Conservation (phyloP, 2,113 vertebrate species). For the Triplophysa rosa region DNA sequence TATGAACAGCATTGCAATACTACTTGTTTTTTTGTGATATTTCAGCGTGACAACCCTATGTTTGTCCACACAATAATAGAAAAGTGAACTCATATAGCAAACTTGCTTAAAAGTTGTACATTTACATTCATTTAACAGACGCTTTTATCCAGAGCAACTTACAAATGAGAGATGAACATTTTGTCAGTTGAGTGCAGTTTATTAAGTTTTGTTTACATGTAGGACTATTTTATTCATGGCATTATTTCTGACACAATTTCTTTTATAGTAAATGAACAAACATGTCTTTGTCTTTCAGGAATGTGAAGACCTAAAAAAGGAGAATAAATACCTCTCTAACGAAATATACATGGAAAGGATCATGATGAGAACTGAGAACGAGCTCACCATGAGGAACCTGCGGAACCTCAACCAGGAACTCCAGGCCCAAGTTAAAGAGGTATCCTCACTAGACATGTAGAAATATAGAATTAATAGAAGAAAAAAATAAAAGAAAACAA, state of each 20-base stretch:
- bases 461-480: background rate
- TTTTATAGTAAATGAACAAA: background rate
- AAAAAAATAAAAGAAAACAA: background rate
- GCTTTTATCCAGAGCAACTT: no score
- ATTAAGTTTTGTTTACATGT: no score
- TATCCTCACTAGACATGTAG: constrained; percentile 40
- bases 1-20: no score
- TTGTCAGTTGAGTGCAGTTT: no score
- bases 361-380: constrained; percentile 76
- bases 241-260: background rate
- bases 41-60: no score
- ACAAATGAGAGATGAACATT: no score
- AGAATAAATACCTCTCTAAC: constrained; percentile 76
- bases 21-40: no score
- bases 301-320: constrained; percentile 78
- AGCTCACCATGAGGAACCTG: constrained; percentile 79
- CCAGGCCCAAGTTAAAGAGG: constrained; percentile 76
- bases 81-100: no score
- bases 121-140: no score
- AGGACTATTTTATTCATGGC: no score
- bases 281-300: constrained; percentile 64
- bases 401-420: constrained; percentile 78
- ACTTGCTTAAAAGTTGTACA: no score
- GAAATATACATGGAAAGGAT: constrained; percentile 80
- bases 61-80: no score